Base-by-base conservation (phyloP, 2,113 vertebrate genomes). In the Okapia johnstoni region DNA sequence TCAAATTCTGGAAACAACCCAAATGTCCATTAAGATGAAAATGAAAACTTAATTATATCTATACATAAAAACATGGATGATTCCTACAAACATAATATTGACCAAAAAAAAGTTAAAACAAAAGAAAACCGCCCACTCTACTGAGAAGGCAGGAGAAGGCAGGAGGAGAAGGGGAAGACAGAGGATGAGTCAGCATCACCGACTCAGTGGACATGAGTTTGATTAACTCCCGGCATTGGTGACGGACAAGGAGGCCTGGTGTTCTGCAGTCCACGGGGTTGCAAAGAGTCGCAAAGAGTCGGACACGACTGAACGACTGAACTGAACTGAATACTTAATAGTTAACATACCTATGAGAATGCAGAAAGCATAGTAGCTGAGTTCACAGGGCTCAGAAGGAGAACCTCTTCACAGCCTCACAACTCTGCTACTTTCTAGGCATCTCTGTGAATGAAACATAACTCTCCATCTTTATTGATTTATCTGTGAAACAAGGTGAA, bases 231-330 rank as follows among this genome's bases (percentile, higher is more conserved):
- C 0, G 63, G 30, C 17, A 30, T 1, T n/a, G 33, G 61, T 17
- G 33, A 63, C 17, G 33, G 33, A 63, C 16, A 63, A 30, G 61
- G 33, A n/a, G 33, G 63, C 33, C 33, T 19, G 63, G 33, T 4
- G 0, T 36, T 33, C 63, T 66, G 33, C 17, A 0, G 63, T 66
- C 17, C 63, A 21, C 0, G 16, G 16, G 33, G 63, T 46, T 40
- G 40, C 40, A 40, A 40, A 40, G 40, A 40, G 63, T 21, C 17
- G 1, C 63, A 66, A 33, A 63, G 63, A 36, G 33, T 66, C 4
- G 0, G 63, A 36, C 33, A 36, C 0, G 33, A n/a, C 63, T 36
- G 33, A 66, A n/a, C 0, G 0, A 9, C 63, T 70, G 63, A 21
- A 11, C 63, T 70, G n/a, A 36, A 36, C 63, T 23, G 63, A 70